These are phyloP conservation scores for Pentamera pediparva DNA, from an alignment of 53 echinoderm and acorn worm species.

Conservation along the genomic window DNA sequence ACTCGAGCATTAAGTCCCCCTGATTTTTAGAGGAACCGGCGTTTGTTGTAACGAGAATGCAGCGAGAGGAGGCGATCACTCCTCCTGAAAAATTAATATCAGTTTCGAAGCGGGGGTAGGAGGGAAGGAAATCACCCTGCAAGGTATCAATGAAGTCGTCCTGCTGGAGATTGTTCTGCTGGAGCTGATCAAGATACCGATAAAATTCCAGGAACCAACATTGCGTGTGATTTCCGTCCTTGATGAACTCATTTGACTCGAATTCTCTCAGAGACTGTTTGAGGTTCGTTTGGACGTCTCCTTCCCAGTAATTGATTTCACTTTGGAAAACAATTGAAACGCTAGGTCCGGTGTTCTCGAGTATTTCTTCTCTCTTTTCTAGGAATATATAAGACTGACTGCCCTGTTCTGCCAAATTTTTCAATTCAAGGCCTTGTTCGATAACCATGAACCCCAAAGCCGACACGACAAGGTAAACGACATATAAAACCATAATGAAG, in stretches of 20 bases:
- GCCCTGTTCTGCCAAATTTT: constrained; percentile 35
- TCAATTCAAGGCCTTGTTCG: constrained; percentile 41
- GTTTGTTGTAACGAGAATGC: constrained; percentile 38
- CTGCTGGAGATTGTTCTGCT: background rate
- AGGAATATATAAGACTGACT: constrained; percentile 27
- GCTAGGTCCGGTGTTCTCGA: constrained; percentile 34
- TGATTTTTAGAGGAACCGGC: constrained; percentile 39
- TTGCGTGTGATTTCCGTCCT: constrained; percentile 25
- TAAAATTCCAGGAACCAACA: constrained; percentile 50
- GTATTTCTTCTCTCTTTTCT: background rate
- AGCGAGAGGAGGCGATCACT: constrained; percentile 46
- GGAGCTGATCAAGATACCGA: constrained; percentile 10
- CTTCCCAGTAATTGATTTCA: constrained; percentile 39
- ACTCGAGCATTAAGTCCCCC: constrained; percentile 45
- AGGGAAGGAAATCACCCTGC: constrained; percentile 20
- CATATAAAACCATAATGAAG: constrained; percentile 21
- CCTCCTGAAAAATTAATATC: constrained; percentile 54
- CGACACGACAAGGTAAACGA: constrained; percentile 33
- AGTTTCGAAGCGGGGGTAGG: constrained; percentile 9
- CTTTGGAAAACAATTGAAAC: constrained; percentile 39
- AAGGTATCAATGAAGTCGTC: constrained; percentile 27
- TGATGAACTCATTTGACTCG: constrained; percentile 40
- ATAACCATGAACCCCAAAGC: constrained; percentile 35
- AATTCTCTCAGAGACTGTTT: constrained; percentile 10
- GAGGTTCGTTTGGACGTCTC: background rate